Base-by-base conservation (phyloP, 2,113 vertebrate genomes). In the Tyto alba region DNA sequence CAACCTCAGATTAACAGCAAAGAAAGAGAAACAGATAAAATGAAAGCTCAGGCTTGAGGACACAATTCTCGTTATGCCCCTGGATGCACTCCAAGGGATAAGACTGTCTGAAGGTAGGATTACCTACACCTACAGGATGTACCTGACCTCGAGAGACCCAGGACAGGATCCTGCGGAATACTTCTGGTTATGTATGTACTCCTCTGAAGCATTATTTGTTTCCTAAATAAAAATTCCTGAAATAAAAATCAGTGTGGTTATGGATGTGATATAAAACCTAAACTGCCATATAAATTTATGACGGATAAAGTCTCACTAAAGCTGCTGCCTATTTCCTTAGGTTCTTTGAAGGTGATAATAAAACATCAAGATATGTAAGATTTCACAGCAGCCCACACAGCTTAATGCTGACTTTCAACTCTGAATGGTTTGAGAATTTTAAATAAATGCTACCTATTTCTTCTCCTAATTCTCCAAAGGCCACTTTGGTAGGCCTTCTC, bases 101-200 rank as follows among this genome's bases (percentile, higher is more conserved):
- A 91, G 77, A 57, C 45, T 43, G 94, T 94, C 96, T 96, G 81
- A 52, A 93, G 45, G 50, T 29, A 84, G 81, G 92, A 95, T 95
- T 95, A 93, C 27, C 27, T 91, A 77, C 21, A 84, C 96, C 94
- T 77, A 89, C 63, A 89, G 34, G n/a, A n/a, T n/a, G n/a, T 30
- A 84, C 47, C 59, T 93, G 64, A 91, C 60, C 80, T 77, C 59
- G 47, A 85, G 0, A 85, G 63, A 57, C 17, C 16, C 25, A 47
- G 16, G 55, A 60, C n/a, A 81, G 63, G 57, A 80, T 52, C 20
- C 23, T 26, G 7, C n/a, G n/a, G n/a, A n/a, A n/a, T n/a, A 79
- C 3, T 38, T 83, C 32, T 85, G 23, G 32, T 75, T 59, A 79
- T 17, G 20, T 59, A 67, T 32, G 16, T 47, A 32, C 8, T 36